A percentile compares a stretch with the other conserved stretches of the same genome.
Conservation (phyloP, 92 coral and sea anemone species). For the Parazoanthus swiftii region DNA sequence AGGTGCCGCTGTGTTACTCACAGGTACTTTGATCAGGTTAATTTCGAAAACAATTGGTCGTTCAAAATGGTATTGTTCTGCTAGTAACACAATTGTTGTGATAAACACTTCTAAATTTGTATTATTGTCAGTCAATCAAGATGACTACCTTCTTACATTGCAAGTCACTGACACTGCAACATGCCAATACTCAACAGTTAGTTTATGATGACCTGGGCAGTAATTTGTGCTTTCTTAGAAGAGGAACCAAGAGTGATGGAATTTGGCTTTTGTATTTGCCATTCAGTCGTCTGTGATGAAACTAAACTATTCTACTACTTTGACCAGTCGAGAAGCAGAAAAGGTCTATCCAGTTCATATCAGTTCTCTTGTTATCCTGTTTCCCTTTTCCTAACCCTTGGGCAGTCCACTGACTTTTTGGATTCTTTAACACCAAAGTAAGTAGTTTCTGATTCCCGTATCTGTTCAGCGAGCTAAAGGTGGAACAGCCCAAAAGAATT, state of each 20-base stretch:
- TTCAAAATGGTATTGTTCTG: neutral
- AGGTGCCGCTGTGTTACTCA: slow-evolving; percentile 30
- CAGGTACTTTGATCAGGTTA: slow-evolving; percentile 27
- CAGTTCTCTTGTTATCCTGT: no score
- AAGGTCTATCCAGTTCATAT: no score
- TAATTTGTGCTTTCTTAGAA: no score
- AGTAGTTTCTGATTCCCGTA: neutral
- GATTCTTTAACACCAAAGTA: neutral
- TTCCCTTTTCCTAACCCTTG: no score
- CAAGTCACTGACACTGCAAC: neutral
- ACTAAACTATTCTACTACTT: no score
- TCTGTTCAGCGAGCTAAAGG: neutral
- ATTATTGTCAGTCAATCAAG: neutral
- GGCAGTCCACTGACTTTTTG: neutral
- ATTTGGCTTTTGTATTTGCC: no score
- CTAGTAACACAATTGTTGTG: neutral
- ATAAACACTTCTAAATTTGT: neutral
- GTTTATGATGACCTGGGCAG: no score
- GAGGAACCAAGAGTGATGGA: no score
- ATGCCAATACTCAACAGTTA: neutral
- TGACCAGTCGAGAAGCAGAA: no score
- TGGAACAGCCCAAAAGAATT: neutral
- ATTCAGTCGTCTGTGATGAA: no score
- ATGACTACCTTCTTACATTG: neutral
- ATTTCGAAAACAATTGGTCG: neutral